Evolutionary conservation across 2,113 vertebrate species (phyloP), one percentile per base, ranked within the genome.

Genomic region (Perca fluviatilis): DNA sequence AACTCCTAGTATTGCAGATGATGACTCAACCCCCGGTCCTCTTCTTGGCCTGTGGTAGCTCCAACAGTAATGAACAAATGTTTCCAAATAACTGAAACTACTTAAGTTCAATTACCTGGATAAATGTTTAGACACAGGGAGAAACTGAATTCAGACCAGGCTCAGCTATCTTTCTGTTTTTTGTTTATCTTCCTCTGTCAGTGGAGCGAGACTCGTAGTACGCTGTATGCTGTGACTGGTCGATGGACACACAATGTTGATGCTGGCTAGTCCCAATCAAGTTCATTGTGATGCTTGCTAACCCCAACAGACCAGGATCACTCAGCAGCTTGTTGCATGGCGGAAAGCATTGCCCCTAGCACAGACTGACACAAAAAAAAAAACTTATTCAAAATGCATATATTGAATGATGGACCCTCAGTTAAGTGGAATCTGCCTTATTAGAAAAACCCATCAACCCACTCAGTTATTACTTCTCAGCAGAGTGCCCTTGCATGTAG

Each of bases 261-360:
- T 30, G 60, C 40, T 19, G 70, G 40, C 66, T 9, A 16, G 16
- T 6, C 21, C 54, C 60, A 83, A 70, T 80, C 73, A 74, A 83
- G 77, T 80, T 86, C 77, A 80, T 30, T n/a, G 9, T 33, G 75
- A 66, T 40, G 46, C 43, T n/a, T 8, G 27, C 56, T 27, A 62
- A 69, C 65, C 57, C 36, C 64, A n/a, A 13, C 21, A 43, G 57
- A 69, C 46, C 1, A 6, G 25, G 43, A 80, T 79, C 64, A 54
- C 60, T 71, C 75, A 75, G 54, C 53, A 43, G 33, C 54, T 16
- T 57, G 21, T n/a, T 46, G 50, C 68, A 63, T 21, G 23, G 9
- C 40, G 21, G 57, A 66, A 54, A 80, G 56, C 30, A 12, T 25
- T 18, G 12, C 64, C 19, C 18, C 16, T 47, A 27, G 43, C 27